A percentile compares a stretch with the other conserved stretches of the same genome.
phyloP scores from a whole-genome alignment of 2,888 invertebrate species.

The Cephus pygmeus region DNA sequence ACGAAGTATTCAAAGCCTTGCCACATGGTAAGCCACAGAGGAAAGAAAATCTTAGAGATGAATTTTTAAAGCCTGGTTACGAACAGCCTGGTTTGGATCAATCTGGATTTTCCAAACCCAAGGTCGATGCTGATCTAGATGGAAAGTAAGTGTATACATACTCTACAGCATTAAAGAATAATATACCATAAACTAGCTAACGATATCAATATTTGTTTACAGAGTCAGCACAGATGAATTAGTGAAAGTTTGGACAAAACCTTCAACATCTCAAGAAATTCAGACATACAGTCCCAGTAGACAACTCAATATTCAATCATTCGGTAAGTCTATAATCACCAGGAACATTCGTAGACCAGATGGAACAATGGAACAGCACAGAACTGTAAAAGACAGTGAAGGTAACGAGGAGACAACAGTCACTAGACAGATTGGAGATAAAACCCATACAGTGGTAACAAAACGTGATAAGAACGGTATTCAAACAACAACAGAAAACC shows the following conservation, averaged over 20 bases:
- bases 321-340: conserved; percentile 69
- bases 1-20: conserved; percentile 14
- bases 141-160: conserved; percentile 66
- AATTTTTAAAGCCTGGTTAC: conserved; percentile 70
- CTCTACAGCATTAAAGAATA: not conserved
- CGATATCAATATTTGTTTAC: conserved; percentile 4
- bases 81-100: conserved; percentile 44
- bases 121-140: conserved; percentile 69
- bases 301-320: conserved; percentile 40
- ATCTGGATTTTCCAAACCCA: conserved; percentile 25
- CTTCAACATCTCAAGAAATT: conserved; percentile 51
- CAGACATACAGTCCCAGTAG: conserved; percentile 48
- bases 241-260: conserved; percentile 47
- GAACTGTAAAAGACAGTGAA: conserved; percentile 69
- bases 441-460: conserved; percentile 52
- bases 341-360: conserved; percentile 70
- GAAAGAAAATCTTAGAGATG: conserved; percentile 64
- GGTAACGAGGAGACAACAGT: conserved; percentile 73
- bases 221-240: conserved; percentile 52
- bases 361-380: conserved; percentile 71
- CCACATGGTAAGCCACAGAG: conserved; percentile 16
- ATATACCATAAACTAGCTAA: not conserved
- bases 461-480: conserved; percentile 54
- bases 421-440: conserved; percentile 60
- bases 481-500: conserved; percentile 54